phyloP scores from a whole-genome alignment of 2,888 invertebrate species.

The Chesias legatella region DNA sequence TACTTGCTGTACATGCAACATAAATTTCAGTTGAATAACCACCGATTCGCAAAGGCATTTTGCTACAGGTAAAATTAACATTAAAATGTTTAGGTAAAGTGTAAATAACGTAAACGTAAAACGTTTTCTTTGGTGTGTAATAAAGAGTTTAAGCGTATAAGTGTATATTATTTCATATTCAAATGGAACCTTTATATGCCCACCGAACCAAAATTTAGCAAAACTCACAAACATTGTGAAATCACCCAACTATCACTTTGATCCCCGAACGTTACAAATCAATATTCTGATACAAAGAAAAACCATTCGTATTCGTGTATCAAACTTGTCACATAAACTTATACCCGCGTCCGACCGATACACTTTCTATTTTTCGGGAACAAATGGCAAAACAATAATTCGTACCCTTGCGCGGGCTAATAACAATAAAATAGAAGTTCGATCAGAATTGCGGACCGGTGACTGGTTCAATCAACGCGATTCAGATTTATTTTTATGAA shows the following conservation, averaged over 20 bases:
- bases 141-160: no score
- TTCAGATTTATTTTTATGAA: constrained; percentile 81
- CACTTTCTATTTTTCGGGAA: constrained; percentile 60
- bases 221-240: constrained; percentile 1
- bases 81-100: no score
- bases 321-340: constrained; percentile 50
- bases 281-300: constrained; percentile 26
- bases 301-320: constrained; percentile 28
- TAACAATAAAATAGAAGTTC: constrained; percentile 80
- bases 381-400: constrained; percentile 79
- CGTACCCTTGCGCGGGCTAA: constrained; percentile 75
- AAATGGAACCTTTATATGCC: background rate
- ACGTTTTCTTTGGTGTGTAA: no score
- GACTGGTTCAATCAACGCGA: constrained; percentile 79
- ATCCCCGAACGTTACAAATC: constrained; percentile 23
- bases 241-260: constrained; percentile 17
- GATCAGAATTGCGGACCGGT: constrained; percentile 65
- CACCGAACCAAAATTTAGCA: background rate
- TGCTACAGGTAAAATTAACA: no score
- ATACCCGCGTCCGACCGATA: constrained; percentile 40
- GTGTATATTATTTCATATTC: no score
- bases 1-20: no score
- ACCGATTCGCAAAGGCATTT: no score
- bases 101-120: no score
- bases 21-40: no score